phyloP scores from a whole-genome alignment of 2,797 vertebrate genomes.

The Xerus rutilus region DNA sequence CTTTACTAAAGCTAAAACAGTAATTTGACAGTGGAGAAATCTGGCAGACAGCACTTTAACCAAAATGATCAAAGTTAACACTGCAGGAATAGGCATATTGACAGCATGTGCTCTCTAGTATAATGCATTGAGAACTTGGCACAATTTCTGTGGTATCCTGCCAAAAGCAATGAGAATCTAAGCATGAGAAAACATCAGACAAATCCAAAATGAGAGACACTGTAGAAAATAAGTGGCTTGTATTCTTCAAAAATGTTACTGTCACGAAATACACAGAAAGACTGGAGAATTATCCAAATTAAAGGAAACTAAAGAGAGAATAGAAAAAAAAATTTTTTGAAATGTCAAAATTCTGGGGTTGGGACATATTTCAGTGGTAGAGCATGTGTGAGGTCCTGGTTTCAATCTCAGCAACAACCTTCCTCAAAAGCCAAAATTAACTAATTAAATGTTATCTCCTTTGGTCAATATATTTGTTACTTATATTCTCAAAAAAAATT shows the following conservation, averaged over 20 bases:
- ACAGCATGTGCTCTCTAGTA: neutral
- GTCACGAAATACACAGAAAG: neutral
- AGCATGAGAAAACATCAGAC: no score
- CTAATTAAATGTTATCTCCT: neutral
- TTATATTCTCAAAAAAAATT: neutral
- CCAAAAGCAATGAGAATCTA: no score
- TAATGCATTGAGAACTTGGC: neutral
- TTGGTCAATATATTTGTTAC: constrained; percentile 15
- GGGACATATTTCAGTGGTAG: no score
- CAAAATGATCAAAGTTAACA: no score
- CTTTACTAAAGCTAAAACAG: no score
- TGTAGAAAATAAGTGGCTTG: no score
- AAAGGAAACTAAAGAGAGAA: constrained; percentile 4
- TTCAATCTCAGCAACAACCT: no score
- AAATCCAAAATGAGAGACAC: no score
- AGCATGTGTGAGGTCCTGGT: no score
- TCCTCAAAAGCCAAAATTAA: neutral
- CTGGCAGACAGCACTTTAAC: no score
- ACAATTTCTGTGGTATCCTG: neutral
- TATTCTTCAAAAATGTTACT: no score
- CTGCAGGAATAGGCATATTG: neutral
- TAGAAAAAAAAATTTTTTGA: neutral
- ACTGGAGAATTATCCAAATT: neutral
- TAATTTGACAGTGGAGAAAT: no score
- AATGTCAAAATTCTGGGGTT: constrained; percentile 14